phyloP scores from a whole-genome alignment of 2,113 vertebrate genomes.

The Leiothrix lutea region DNA sequence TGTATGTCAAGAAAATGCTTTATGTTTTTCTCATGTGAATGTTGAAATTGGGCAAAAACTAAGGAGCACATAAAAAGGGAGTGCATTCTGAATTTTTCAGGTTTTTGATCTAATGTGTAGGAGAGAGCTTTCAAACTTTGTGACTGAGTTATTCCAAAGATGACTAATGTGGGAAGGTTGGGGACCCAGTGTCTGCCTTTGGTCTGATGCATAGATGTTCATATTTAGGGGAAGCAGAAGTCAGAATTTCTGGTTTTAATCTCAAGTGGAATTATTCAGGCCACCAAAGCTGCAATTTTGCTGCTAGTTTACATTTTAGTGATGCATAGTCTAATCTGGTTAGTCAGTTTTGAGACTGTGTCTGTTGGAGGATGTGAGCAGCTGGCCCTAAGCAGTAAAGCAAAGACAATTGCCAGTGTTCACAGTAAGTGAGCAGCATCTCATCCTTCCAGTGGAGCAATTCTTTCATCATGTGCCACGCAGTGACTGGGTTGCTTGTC shows the following conservation, averaged over 20 bases:
- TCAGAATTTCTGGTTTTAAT: not conserved
- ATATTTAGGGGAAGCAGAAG: not conserved
- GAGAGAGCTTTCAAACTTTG: not conserved
- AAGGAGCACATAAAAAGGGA: not conserved
- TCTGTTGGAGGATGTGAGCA: not conserved
- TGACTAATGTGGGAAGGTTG: not conserved
- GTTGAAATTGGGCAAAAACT: not conserved
- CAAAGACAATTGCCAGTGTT: not conserved
- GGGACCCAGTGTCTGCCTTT: not conserved
- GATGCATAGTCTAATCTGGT: not conserved
- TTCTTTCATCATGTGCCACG: not conserved
- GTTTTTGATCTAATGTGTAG: not conserved
- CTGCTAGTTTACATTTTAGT: not conserved
- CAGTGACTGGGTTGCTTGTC: not conserved
- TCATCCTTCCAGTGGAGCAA: not conserved
- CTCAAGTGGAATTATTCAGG: not conserved
- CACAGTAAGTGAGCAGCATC: fast-evolving
- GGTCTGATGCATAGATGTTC: not conserved
- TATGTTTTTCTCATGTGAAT: not conserved
- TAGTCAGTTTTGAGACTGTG: not conserved
- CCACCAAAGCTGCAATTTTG: not conserved
- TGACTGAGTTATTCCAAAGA: not conserved
- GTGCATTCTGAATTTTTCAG: not conserved
- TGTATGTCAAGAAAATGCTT: not conserved
- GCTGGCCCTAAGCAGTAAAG: not conserved